Base-by-base conservation (phyloP, 1,140 invertebrate species). In the Atta cephalotes region DNA sequence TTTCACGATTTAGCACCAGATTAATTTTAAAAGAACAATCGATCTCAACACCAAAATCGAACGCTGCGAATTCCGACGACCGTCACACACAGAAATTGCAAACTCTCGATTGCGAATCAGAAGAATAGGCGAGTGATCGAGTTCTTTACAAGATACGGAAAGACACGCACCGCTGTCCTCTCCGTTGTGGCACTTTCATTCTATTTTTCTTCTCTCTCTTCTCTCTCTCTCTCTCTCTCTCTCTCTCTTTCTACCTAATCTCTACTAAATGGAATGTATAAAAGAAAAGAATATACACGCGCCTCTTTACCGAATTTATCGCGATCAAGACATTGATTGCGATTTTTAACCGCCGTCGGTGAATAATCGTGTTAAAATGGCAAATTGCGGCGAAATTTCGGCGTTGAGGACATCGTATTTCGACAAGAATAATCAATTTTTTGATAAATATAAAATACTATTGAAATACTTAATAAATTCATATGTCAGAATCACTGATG, bases 231-330 rank as follows among this genome's bases (percentile, higher is more conserved):
- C 1, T 35, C 76, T 63, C 12, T 65, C 60, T 85, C n/a, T 53
- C 28, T 25, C n/a, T 53, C 28, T 25, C 18, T 51, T 25, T 72
- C 18, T 84, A 58, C 5, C 65, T 39, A 80, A 79, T 78, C 25
- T 80, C 28, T 65, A 56, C 81, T 90, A 90, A 63, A 49, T 90
- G 89, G 89, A 90, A 90, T 90, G 89, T 90, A 81, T 60, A 88
- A 90, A 88, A 86, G 53, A 89, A 90, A 90, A 90, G 63, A 77
- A 86, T 90, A 88, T 90, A 86, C 25, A 81, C 56, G 81, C 71
- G 71, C 49, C 77, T 88, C 86, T 25, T 51, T 53, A 56, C 4
- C 49, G 21, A 79, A 21, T 66, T 31, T 21, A 79, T 66, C 51
- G 51, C 10, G 14, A 79, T 85, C 31, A 62, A 35, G 16, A 12